Conservation (phyloP, 2,888 invertebrate species). For the Lasioglossum villosulum region DNA sequence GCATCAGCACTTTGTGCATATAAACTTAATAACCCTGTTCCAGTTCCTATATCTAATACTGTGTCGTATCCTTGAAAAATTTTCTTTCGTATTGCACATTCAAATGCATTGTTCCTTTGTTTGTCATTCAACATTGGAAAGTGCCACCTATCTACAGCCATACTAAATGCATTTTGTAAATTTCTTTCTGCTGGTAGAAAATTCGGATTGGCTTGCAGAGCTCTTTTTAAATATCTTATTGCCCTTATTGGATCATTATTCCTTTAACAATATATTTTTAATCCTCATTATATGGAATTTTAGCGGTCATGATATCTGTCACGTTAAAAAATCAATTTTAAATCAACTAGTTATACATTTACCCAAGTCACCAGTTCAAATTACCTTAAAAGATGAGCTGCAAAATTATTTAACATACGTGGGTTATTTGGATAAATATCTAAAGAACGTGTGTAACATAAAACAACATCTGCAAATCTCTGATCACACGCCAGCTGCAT, state of each 20-base stretch:
- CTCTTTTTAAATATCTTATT: slow-evolving; percentile 86
- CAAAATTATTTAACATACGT: slow-evolving; percentile 78
- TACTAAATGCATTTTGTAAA: slow-evolving; percentile 89
- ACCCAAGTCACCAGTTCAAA: slow-evolving; percentile 17
- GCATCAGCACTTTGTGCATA: slow-evolving; percentile 87
- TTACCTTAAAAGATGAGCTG: slow-evolving; percentile 77
- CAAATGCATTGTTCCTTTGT: slow-evolving; percentile 88
- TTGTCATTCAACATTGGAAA: slow-evolving; percentile 93
- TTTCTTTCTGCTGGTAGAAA: slow-evolving; percentile 88
- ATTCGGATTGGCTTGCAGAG: slow-evolving; percentile 85
- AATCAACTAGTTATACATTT: slow-evolving; percentile 33
- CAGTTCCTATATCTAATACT: slow-evolving; percentile 91
- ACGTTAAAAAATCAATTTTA: slow-evolving; percentile 55
- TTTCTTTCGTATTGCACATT: slow-evolving; percentile 87
- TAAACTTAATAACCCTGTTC: slow-evolving; percentile 90
- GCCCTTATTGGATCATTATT: slow-evolving; percentile 87
- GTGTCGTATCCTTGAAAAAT: slow-evolving; percentile 85
- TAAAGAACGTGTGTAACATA: slow-evolving; percentile 75
- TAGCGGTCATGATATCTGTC: slow-evolving; percentile 60
- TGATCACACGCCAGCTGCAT: slow-evolving; percentile 70
- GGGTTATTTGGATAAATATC: slow-evolving; percentile 74
- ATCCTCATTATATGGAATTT: slow-evolving; percentile 60
- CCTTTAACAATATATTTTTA: slow-evolving; percentile 82
- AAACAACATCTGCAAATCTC: slow-evolving; percentile 69
- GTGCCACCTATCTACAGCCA: slow-evolving; percentile 92